Percentiles rank a stretch among this genome's conserved stretches.
Evolutionary conservation across 2,888 invertebrate species (phyloP).

Genomic region (Papilio gigon): DNA sequence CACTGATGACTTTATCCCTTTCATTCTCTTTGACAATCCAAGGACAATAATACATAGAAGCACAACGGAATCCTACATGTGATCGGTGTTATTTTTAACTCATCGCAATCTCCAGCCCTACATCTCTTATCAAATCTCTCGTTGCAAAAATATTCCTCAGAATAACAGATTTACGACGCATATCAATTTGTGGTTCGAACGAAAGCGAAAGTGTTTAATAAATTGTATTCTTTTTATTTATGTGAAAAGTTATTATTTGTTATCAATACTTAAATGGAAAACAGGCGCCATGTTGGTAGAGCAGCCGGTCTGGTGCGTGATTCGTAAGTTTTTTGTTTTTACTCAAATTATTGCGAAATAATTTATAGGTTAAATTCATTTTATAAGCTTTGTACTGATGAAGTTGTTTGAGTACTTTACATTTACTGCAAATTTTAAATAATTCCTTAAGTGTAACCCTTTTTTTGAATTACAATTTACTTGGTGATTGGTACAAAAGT

Average conservation of each 20-base stretch:
- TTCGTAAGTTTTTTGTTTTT: slow-evolving; percentile 26
- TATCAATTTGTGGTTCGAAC: slow-evolving; percentile 1
- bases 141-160: slow-evolving; percentile 1
- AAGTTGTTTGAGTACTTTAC: too few relatives aligned
- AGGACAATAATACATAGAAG: too few relatives aligned
- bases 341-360: too few relatives aligned
- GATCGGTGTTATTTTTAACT: slow-evolving; percentile 26
- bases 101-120: slow-evolving; percentile 11
- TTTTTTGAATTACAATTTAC: background rate
- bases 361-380: too few relatives aligned
- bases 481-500: background rate
- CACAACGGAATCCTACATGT: too few relatives aligned
- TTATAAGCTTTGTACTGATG: background rate
- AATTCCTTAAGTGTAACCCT: too few relatives aligned
- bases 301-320: background rate
- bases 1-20: too few relatives aligned
- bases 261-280: slow-evolving; percentile 33
- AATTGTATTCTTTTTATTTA: background rate
- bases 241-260: background rate
- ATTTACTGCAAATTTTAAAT: too few relatives aligned
- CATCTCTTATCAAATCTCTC: slow-evolving; percentile 29
- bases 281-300: slow-evolving; percentile 18
- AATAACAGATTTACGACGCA: slow-evolving; percentile 23
- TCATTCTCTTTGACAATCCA: too few relatives aligned
- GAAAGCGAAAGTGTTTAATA: slow-evolving; percentile 18